Base-by-base conservation (phyloP, 2,797 vertebrate species). In the Falco biarmicus region DNA sequence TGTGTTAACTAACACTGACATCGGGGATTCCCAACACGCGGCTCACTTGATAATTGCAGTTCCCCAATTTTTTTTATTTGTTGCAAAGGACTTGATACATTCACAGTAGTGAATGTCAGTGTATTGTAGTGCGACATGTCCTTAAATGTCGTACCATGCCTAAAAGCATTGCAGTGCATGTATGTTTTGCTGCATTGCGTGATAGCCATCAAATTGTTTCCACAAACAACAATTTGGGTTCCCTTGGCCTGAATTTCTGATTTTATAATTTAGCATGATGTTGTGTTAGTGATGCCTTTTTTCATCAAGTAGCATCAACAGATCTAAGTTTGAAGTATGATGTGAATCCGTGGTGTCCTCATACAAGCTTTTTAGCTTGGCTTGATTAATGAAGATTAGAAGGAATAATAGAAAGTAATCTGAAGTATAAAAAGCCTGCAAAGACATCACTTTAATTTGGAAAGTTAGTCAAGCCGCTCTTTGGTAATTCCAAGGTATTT, bases 391-490 rank as follows among this genome's bases (percentile, higher is more conserved):
- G 51, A 78, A 51, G 32, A 51, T 85, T 85, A 54, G 78, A 78
- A 89, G 76, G 41, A 69, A 88, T 66, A 76, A 15, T 0, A 85
- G 50, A 78, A 88, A 74, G 60, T 25, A 34, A 85, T 77, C 60
- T 32, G 25, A 73, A 76, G 31, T 37, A 50, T 31, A 45, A 65
- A 94, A 78, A 75, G 24, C 26, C 69, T 88, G 43, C 75, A 77
- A 66, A 93, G 34, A 53, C 47, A 64, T 88, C 60, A 13, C 77
- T 84, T 95, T 68, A 76, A 91, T 84, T 89, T 92, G 91, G 77
- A 94, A 65, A 48, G 63, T 48, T 76, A 74, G 53, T 95, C 64
- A 53, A 77, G 56, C 74, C 22, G 21, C 17, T 76, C 47, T 90
- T n/a, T 41, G 57, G 34, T 73, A 78, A 71, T 80, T 76, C 43